Conservation (phyloP, 2,113 vertebrate species). For the Barbus barbus region DNA sequence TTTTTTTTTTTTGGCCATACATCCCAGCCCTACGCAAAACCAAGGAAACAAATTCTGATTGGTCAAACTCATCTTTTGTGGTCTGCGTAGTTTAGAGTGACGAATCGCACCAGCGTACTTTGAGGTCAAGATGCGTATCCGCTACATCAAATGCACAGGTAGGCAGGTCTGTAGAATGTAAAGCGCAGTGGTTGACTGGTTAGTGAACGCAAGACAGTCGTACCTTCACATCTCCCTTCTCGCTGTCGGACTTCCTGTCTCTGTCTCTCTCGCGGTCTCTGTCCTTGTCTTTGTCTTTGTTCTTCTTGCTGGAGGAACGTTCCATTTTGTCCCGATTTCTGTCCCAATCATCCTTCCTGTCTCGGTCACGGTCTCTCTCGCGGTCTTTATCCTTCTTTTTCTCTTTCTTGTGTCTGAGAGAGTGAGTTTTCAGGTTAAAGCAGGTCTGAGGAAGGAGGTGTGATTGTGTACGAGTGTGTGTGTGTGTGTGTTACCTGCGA, state of each 20-base stretch:
- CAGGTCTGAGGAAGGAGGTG: neutral
- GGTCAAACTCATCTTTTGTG: no score
- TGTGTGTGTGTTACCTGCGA: constrained; percentile 78
- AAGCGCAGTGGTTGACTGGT: no score
- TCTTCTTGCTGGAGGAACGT: constrained; percentile 90
- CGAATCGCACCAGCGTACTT: no score
- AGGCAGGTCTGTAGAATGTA: no score
- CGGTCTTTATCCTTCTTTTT: constrained; percentile 98
- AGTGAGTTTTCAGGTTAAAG: neutral
- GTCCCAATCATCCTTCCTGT: constrained; percentile 78
- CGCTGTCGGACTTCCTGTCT: constrained; percentile 89
- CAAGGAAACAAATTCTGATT: no score
- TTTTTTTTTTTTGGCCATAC: no score
- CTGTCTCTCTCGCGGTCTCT: constrained; percentile 72
- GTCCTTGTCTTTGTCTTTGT: constrained; percentile 95
- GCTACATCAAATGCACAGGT: no score
- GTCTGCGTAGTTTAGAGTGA: no score
- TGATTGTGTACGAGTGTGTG: no score
- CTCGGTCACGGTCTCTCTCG: constrained; percentile 86
- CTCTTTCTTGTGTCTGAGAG: constrained; percentile 92
- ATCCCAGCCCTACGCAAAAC: no score
- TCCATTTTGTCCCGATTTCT: constrained; percentile 86
- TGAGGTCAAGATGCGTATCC: no score
- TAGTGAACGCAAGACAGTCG: neutral
- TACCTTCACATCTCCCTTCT: constrained; percentile 95